Conservation (phyloP, 2,797 vertebrate genomes). For the Psittacula echo region DNA sequence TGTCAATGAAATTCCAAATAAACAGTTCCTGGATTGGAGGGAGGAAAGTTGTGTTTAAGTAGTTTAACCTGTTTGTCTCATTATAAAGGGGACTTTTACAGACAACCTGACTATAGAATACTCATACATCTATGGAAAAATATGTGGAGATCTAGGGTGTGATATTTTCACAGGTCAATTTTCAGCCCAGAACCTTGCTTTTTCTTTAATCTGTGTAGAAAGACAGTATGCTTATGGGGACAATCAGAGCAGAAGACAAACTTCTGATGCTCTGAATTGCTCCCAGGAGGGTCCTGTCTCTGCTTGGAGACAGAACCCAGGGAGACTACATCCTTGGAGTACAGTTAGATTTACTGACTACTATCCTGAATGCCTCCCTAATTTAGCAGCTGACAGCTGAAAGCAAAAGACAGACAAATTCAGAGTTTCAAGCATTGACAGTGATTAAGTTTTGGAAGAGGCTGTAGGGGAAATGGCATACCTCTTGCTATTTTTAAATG, state of each 20-base stretch:
- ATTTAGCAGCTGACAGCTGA: slow-evolving; percentile 22
- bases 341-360: not conserved
- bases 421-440: not conserved
- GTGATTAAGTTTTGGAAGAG: slow-evolving; percentile 9
- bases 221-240: not conserved
- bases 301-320: not conserved
- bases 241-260: not conserved
- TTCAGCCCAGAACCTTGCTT: not conserved
- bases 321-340: not conserved
- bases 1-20: not conserved
- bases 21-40: not conserved
- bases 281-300: not conserved
- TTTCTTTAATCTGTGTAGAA: not conserved
- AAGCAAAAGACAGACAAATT: not conserved
- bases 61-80: not conserved
- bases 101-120: not conserved
- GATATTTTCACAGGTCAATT: not conserved
- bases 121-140: accelerated
- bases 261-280: not conserved
- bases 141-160: not conserved
- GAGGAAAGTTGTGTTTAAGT: not conserved
- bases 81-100: not conserved
- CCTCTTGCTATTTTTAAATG: slow-evolving; percentile 20
- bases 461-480: not conserved
- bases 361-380: not conserved